A percentile compares a stretch with the other conserved stretches of the same genome.
Evolutionary conservation across 2,113 vertebrate genomes (phyloP).

Genomic region (Miniopterus natalensis): DNA sequence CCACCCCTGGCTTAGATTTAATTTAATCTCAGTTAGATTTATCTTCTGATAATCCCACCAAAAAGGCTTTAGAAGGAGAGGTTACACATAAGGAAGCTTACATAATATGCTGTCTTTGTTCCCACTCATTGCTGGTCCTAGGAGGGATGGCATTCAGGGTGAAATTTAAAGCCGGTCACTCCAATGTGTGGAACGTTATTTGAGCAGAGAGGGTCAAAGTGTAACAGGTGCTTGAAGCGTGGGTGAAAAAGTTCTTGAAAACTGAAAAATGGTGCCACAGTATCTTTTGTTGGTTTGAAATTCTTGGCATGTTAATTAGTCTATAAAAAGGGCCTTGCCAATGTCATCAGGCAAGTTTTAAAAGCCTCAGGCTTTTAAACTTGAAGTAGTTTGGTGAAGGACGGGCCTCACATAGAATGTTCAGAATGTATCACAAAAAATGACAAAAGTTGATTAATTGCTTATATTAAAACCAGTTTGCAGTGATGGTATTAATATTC

Average conservation of each 20-base stretch:
- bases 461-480: constrained; percentile 82
- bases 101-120: not conserved
- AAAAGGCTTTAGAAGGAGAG: not conserved
- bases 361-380: constrained; percentile 80
- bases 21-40: not conserved
- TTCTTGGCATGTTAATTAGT: constrained; percentile 82
- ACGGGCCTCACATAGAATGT: constrained; percentile 63
- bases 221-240: constrained; percentile 53
- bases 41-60: not conserved
- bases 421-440: constrained; percentile 69
- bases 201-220: not conserved
- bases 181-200: not conserved
- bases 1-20: not conserved
- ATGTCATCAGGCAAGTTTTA: constrained; percentile 70
- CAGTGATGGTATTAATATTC: constrained; percentile 73
- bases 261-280: constrained; percentile 57
- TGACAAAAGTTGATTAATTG: constrained; percentile 84
- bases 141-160: not conserved
- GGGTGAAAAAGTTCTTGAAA: constrained; percentile 50
- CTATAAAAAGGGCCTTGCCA: constrained; percentile 64
- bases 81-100: not conserved
- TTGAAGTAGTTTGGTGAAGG: constrained; percentile 69
- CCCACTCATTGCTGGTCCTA: not conserved
- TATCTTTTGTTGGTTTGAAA: constrained; percentile 65
- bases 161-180: not conserved